A percentile compares a stretch with the other conserved stretches of the same genome.
phyloP scores from a whole-genome alignment of 2,113 vertebrate species.

The Oostethus manadensis region DNA sequence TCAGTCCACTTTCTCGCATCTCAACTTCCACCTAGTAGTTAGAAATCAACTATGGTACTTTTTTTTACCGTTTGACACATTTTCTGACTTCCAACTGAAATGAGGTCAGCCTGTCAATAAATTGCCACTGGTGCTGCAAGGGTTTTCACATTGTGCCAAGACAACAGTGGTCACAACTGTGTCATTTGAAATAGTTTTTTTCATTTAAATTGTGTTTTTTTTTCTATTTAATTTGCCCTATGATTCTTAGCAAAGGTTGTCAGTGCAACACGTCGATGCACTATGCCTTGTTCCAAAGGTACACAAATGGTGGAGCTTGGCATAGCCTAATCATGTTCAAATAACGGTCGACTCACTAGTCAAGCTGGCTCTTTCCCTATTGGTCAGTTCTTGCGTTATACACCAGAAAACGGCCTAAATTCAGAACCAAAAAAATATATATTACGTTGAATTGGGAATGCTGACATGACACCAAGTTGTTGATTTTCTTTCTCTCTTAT shows the following conservation, averaged over 20 bases:
- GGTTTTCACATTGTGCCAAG: conserved; percentile 43
- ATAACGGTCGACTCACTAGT: conserved; percentile 22
- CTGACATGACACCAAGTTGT: conserved; percentile 43
- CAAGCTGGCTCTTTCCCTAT: conserved; percentile 57
- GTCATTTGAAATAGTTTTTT: conserved; percentile 33
- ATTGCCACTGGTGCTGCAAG: conserved; percentile 54
- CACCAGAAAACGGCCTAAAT: conserved; percentile 37
- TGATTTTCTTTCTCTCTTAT: conserved; percentile 59
- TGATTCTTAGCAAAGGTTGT: conserved; percentile 13
- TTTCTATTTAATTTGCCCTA: conserved; percentile 37
- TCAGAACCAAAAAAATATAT: conserved; percentile 31
- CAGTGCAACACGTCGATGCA: conserved; percentile 11
- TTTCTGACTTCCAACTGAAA: conserved; percentile 30
- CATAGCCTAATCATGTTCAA: conserved; percentile 21
- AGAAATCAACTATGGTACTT: conserved; percentile 50
- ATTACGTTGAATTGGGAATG: conserved; percentile 51
- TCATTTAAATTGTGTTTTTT: conserved; percentile 44
- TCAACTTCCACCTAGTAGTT: conserved; percentile 35
- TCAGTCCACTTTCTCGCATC: conserved; percentile 36
- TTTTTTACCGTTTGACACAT: conserved; percentile 23
- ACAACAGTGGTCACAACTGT: conserved; percentile 40
- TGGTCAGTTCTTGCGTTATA: conserved; percentile 44
- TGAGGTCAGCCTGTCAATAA: conserved; percentile 36
- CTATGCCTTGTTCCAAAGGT: conserved; percentile 12
- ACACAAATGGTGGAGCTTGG: conserved; percentile 21